Evolutionary conservation across 2,888 invertebrate genomes (phyloP).

Genomic region (Agrochola macilenta): DNA sequence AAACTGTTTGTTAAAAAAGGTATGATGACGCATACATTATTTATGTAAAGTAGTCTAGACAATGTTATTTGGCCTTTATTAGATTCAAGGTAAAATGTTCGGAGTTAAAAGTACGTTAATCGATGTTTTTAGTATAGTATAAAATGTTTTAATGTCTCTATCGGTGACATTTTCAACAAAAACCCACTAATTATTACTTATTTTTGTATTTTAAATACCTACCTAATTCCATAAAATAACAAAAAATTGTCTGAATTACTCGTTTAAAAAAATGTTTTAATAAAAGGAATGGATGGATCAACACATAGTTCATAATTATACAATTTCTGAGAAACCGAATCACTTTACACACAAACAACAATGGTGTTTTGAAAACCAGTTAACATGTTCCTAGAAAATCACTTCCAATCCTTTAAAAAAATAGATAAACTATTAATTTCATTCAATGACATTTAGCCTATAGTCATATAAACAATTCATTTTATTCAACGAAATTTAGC

Average conservation of each 20-base stretch:
- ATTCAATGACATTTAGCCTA: background rate
- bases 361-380: background rate
- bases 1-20: slow-evolving; percentile 1
- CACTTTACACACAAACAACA: background rate
- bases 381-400: background rate
- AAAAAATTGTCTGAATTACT: background rate
- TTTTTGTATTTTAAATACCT: background rate
- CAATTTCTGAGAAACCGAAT: background rate
- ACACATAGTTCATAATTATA: background rate
- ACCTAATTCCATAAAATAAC: background rate
- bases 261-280: background rate
- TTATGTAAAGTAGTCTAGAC: slow-evolving; percentile 37
- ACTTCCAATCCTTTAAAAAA: background rate
- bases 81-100: slow-evolving; percentile 20
- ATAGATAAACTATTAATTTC: background rate
- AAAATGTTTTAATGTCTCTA: background rate
- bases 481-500: too few species aligned
- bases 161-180: background rate
- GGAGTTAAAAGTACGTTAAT: background rate
- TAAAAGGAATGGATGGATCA: background rate
- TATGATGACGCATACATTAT: slow-evolving; percentile 2
- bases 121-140: background rate
- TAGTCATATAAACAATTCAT: too few species aligned
- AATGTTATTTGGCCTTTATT: background rate
- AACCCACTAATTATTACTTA: background rate